Percentiles rank a stretch among this genome's conserved stretches.
phyloP scores from a whole-genome alignment of 2,888 invertebrate species.

The Agrotis ipsilon region DNA sequence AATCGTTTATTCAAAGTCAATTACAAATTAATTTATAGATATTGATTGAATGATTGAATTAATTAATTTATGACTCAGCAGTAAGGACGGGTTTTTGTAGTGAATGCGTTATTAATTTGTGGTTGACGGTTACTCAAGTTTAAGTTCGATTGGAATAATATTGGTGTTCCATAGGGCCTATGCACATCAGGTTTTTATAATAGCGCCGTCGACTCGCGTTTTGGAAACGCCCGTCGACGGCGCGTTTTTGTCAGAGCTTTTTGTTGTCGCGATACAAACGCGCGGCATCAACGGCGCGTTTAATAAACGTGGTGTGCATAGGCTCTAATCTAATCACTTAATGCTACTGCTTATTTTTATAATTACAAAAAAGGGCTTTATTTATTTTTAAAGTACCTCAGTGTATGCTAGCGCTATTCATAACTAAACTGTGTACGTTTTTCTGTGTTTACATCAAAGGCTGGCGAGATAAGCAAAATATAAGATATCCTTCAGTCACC shows the following conservation, averaged over 20 bases:
- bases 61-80: background rate
- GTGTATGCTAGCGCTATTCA: background rate
- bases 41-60: no score
- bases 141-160: background rate
- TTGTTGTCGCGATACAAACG: no score
- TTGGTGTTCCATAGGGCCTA: no score
- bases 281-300: no score
- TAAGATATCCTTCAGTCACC: background rate
- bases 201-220: no score
- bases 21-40: background rate
- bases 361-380: no score
- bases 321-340: background rate
- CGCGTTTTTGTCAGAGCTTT: no score
- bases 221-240: no score
- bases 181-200: no score
- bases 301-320: no score
- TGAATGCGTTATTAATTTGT: background rate
- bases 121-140: background rate
- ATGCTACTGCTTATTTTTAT: slow-evolving; percentile 8
- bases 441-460: background rate
- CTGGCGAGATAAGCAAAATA: background rate
- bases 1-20: background rate
- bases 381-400: background rate
- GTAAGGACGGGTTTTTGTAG: background rate
- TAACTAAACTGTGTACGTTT: no score